Percentiles rank a stretch among this genome's conserved stretches.
phyloP scores from a whole-genome alignment of 2,113 vertebrate species.

The Corythoichthys haematopterus region DNA sequence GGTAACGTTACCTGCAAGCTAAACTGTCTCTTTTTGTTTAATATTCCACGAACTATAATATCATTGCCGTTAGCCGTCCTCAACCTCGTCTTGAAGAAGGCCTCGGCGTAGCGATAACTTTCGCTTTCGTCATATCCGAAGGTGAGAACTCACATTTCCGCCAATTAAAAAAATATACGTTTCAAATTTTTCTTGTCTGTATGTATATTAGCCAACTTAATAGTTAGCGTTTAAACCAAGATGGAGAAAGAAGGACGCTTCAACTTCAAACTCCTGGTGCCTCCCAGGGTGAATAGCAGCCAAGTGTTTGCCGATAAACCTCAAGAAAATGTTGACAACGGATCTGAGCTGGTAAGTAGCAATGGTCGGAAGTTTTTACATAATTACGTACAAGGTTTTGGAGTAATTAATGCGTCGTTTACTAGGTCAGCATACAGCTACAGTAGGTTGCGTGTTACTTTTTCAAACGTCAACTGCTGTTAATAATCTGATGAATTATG shows the following conservation, averaged over 20 bases:
- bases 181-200: neutral
- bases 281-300: conserved; percentile 49
- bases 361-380: neutral
- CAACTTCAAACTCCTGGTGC: conserved; percentile 70
- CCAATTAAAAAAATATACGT: neutral
- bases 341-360: conserved; percentile 30
- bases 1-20: neutral
- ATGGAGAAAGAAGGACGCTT: conserved; percentile 68
- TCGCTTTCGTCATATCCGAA: neutral
- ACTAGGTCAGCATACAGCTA: too few species aligned
- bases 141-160: neutral
- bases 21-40: neutral
- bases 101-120: neutral
- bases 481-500: too few species aligned
- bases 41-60: neutral
- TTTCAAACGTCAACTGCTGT: too few species aligned
- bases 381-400: too few species aligned
- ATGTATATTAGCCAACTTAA: neutral
- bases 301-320: conserved; percentile 61
- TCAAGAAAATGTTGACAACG: conserved; percentile 44
- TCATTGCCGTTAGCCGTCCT: neutral
- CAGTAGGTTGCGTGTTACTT: too few species aligned
- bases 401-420: too few species aligned
- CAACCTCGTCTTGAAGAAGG: neutral
- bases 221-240: conserved; percentile 17